Evolutionary conservation across 2,113 vertebrate genomes (phyloP).

Genomic region (Salminus brasiliensis): DNA sequence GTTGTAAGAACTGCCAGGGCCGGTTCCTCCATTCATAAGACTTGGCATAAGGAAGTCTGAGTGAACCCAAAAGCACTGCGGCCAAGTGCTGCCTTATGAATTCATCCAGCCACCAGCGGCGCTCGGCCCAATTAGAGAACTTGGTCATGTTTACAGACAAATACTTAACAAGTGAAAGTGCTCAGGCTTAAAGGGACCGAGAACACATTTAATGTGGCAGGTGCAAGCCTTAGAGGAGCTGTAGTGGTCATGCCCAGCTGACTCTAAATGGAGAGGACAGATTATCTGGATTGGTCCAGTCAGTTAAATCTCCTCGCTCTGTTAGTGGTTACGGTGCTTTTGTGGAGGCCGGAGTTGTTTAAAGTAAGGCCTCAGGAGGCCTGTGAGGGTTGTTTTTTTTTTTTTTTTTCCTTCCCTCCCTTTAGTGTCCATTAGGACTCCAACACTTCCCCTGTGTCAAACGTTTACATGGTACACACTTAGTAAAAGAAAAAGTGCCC

Average conservation of each 20-base stretch:
- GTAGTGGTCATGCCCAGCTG: constrained; percentile 45
- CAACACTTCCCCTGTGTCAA: not conserved
- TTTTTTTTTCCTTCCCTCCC: not conserved
- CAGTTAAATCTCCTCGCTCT: constrained; percentile 38
- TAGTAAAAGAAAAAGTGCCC: too few relatives aligned
- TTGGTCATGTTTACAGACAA: constrained; percentile 45
- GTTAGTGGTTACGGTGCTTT: constrained; percentile 33
- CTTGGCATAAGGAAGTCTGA: constrained; percentile 40
- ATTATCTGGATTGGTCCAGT: constrained; percentile 23
- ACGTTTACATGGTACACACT: too few relatives aligned
- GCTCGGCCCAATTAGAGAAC: constrained; percentile 70
- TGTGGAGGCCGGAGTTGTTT: constrained; percentile 40
- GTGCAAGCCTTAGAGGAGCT: constrained; percentile 24
- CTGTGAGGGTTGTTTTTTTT: constrained; percentile 1
- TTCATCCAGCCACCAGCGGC: constrained; percentile 57
- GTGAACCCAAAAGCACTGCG: constrained; percentile 52
- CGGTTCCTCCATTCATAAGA: constrained; percentile 62
- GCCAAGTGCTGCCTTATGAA: constrained; percentile 56
- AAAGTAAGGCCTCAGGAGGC: constrained; percentile 15
- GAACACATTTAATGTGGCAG: constrained; percentile 23
- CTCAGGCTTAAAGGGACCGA: constrained; percentile 29
- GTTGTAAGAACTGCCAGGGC: constrained; percentile 59
- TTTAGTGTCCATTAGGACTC: not conserved
- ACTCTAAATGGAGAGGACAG: constrained; percentile 29
- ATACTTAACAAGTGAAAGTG: constrained; percentile 44